Conservation (phyloP, 2,113 vertebrate species). For the Trematocara zebra region DNA sequence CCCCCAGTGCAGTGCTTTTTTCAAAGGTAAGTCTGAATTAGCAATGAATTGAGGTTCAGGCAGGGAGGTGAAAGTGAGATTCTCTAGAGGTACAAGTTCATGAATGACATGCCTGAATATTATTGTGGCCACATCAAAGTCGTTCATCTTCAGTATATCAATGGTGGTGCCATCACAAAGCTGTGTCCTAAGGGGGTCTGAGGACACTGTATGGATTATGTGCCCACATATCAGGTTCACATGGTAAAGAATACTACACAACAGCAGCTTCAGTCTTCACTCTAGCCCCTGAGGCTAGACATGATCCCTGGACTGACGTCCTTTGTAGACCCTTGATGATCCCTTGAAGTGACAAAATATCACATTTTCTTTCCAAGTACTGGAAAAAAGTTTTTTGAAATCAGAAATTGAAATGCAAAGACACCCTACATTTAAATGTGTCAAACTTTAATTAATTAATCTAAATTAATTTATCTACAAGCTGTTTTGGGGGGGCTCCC, state of each 20-base stretch:
- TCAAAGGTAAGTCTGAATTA: neutral
- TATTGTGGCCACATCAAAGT: slow-evolving; percentile 72
- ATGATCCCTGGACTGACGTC: slow-evolving; percentile 61
- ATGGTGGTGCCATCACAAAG: slow-evolving; percentile 67
- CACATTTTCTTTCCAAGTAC: neutral
- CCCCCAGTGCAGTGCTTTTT: neutral
- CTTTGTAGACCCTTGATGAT: slow-evolving; percentile 56
- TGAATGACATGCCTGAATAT: slow-evolving; percentile 68
- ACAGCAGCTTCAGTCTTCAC: slow-evolving; percentile 55
- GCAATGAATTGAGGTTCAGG: neutral
- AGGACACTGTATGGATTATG: slow-evolving; percentile 69
- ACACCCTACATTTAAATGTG: neutral
- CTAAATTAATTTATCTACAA: neutral
- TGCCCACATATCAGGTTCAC: slow-evolving; percentile 66
- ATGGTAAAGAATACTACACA: slow-evolving; percentile 73
- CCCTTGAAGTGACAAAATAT: slow-evolving; percentile 61
- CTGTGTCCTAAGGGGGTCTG: slow-evolving; percentile 58
- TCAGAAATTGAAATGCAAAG: neutral
- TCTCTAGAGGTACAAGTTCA: slow-evolving; percentile 55
- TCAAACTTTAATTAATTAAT: neutral
- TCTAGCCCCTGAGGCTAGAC: slow-evolving; percentile 62
- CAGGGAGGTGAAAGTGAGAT: slow-evolving; percentile 7
- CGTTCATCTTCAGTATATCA: slow-evolving; percentile 65
- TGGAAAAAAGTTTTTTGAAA: neutral
- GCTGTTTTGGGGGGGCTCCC: slow-evolving; percentile 18